Percentiles rank a stretch among this genome's conserved stretches.
Evolutionary conservation across 1,140 invertebrate species (phyloP).

Genomic region (Hypsibius dujardini): DNA sequence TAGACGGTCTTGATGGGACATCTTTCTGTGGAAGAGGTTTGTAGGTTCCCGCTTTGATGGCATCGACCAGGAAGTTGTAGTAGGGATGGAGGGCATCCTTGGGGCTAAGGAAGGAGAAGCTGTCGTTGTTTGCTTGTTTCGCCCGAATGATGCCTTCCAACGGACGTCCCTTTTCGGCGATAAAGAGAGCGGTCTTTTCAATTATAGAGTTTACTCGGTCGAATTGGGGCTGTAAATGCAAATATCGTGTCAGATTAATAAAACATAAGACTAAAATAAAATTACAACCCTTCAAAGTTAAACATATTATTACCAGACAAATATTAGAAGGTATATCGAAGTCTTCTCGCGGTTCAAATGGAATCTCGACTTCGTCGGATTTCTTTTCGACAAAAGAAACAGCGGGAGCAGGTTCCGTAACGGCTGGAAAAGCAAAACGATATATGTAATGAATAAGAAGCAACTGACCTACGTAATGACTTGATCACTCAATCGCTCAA

Average conservation of each 20-base stretch:
- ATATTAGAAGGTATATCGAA: constrained; percentile 7
- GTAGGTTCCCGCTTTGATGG: constrained; percentile 64
- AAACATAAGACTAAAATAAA: neutral
- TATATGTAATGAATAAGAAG: neutral
- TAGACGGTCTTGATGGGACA: neutral
- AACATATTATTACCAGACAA: neutral
- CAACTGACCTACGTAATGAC: neutral
- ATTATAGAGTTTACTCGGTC: constrained; percentile 82
- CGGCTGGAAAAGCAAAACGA: neutral
- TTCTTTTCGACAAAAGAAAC: neutral
- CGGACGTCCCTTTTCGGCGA: constrained; percentile 74
- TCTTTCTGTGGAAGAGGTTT: constrained; percentile 26
- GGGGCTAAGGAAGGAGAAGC: constrained; percentile 80
- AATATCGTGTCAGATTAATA: neutral
- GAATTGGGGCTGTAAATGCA: constrained; percentile 59
- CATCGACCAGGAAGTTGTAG: constrained; percentile 61
- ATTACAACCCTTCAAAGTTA: neutral
- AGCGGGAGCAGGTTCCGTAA: neutral
- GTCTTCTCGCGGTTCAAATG: neutral
- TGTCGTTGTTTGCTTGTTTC: constrained; percentile 77
- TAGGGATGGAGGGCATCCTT: constrained; percentile 67
- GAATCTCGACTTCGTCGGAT: neutral
- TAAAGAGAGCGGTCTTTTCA: constrained; percentile 85
- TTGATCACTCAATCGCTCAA: no score
- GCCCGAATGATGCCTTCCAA: constrained; percentile 97